Base-by-base conservation (phyloP, 2,113 vertebrate species). In the Archilochus colubris region DNA sequence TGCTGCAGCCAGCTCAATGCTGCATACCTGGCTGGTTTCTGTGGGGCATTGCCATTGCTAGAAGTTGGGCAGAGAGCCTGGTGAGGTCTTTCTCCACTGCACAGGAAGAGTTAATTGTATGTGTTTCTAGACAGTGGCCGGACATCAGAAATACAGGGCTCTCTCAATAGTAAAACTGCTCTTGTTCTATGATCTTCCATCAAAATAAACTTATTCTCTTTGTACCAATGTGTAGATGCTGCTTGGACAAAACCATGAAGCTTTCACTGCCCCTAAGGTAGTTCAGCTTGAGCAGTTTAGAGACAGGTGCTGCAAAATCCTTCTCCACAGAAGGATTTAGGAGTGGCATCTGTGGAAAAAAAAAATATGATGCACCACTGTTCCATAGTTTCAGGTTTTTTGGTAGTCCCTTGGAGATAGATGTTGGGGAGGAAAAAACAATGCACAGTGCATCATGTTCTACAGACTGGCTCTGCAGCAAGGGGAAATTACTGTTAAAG, bases 361-460 rank as follows among this genome's bases (percentile, higher is more conserved):
- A 27, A 70, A 85, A 73, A 46, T 4, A 4, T 22, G 14, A 68
- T 61, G 27, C 21, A 17, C 23, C 0, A 1, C 5, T 53, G 0
- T 48, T 82, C 23, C 16, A 3, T 14, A 33, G 12, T 43, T 76
- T 68, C 4, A 14, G 16, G 25, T 66, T 53, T 77, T 30, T 31
- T 53, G 40, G 28, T 44, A 89, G 23, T 5, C 28, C 19, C 6
- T 63, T 4, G 2, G n/a, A 30, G 54, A 20, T 4, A 11, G 54
- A 54, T 69, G 23, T 80, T 43, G 25, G 17, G 25, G 76, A 86
- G 44, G 31, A 58, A 81, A 43, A 19, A 31, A 17, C n/a, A 23
- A 23, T 3, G 2, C 1, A 0, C 0, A 0, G 3, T 3, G 3
- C 38, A 33, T 33, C 33, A 33, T 74, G 24, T 36, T 73, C 10